A percentile compares a stretch with the other conserved stretches of the same genome.
Evolutionary conservation across 2,888 invertebrate species (phyloP).

Genomic region (Auanema sp.): DNA sequence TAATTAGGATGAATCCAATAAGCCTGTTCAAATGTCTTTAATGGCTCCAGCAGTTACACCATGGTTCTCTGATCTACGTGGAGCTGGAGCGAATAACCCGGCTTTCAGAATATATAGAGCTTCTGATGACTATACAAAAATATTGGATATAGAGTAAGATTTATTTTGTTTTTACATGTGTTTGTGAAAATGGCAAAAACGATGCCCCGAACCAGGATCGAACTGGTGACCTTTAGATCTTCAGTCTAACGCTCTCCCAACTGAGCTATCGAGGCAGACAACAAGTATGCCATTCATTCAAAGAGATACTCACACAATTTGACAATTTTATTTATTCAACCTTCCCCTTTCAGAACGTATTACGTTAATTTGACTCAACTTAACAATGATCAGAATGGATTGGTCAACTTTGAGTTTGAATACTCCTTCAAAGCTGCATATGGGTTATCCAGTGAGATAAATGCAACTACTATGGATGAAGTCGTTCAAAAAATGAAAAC

Average conservation of each 20-base stretch:
- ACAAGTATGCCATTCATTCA: too few relatives aligned
- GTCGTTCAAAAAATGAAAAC: conserved; percentile 37
- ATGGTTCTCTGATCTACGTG: conserved; percentile 71
- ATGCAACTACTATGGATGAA: conserved; percentile 20
- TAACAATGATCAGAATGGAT: conserved; percentile 43
- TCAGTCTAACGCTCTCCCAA: conserved; percentile 65
- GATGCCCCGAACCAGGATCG: not conserved
- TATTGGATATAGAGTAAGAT: conserved; percentile 42
- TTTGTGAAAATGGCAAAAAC: not conserved
- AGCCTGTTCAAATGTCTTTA: conserved; percentile 70
- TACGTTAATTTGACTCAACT: conserved; percentile 50
- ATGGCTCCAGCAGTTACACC: conserved; percentile 88
- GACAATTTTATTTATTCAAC: too few relatives aligned
- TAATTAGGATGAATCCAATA: conserved; percentile 64
- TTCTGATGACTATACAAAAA: conserved; percentile 29
- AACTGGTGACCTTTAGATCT: conserved; percentile 62
- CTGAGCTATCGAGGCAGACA: conserved; percentile 52
- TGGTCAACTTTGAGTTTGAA: conserved; percentile 30
- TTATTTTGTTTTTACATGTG: not conserved
- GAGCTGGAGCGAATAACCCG: conserved; percentile 64
- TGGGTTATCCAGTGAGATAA: conserved; percentile 31
- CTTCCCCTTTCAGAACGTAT: conserved; percentile 47
- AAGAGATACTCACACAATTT: too few relatives aligned
- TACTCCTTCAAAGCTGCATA: conserved; percentile 53
- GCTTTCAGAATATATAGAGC: conserved; percentile 51